These are phyloP conservation scores for Tympanoctomys barrerae DNA, from an alignment of 2,797 vertebrate genomes.

Conservation along the genomic window DNA sequence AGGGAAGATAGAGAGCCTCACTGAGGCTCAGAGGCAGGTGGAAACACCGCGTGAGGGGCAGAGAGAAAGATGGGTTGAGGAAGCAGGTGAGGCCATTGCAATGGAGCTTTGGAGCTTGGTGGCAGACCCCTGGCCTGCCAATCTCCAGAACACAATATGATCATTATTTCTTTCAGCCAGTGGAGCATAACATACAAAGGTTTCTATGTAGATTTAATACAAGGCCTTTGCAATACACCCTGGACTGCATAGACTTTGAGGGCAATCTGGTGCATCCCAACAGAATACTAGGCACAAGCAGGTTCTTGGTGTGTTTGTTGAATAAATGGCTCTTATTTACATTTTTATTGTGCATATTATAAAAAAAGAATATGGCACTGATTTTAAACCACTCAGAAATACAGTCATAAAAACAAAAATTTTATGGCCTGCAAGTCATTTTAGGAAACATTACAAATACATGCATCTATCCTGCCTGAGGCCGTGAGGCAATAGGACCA, in stretches of 20 bases:
- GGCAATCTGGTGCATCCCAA: neutral
- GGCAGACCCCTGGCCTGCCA: neutral
- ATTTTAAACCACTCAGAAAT: slow-evolving; percentile 78
- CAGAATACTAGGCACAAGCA: neutral
- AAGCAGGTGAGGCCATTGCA: neutral
- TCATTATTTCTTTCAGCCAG: slow-evolving; percentile 5
- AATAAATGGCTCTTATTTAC: slow-evolving; percentile 75
- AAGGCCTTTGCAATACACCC: neutral
- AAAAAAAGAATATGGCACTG: slow-evolving; percentile 63
- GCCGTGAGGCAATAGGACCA: slow-evolving; percentile 74
- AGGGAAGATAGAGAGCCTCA: neutral
- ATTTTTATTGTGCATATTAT: slow-evolving; percentile 78
- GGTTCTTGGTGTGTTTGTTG: slow-evolving; percentile 52
- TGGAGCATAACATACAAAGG: neutral
- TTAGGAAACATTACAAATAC: slow-evolving; percentile 71
- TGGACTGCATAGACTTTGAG: neutral
- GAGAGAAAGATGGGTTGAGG: neutral
- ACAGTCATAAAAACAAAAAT: slow-evolving; percentile 73
- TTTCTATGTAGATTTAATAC: slow-evolving; percentile 14
- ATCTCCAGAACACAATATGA: neutral
- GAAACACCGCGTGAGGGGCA: neutral
- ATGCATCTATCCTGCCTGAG: slow-evolving; percentile 45
- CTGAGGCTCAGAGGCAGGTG: neutral
- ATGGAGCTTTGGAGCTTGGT: neutral
- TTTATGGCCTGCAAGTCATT: slow-evolving; percentile 77